A percentile compares a stretch with the other conserved stretches of the same genome.
phyloP scores from a whole-genome alignment of 2,888 invertebrate species.

The Aromia moschata region DNA sequence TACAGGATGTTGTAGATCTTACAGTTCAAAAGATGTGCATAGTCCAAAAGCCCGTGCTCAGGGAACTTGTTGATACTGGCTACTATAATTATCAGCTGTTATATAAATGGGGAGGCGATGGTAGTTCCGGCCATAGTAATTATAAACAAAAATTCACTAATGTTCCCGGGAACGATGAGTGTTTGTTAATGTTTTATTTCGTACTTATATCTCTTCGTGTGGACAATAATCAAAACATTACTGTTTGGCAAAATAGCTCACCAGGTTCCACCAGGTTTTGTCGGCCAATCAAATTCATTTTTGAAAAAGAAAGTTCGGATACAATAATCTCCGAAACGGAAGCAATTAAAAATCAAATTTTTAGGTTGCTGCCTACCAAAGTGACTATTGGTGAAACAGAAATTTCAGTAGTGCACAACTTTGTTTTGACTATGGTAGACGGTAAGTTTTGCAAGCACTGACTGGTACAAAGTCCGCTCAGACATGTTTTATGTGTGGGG shows the following conservation, averaged over 20 bases:
- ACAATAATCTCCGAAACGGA: background rate
- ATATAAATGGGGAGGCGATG: conserved; percentile 9
- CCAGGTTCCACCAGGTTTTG: conserved; percentile 4
- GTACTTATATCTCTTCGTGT: background rate
- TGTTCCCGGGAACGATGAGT: background rate
- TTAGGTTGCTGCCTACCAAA: background rate
- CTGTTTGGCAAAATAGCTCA: conserved; percentile 6
- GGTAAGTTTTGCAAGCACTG: conserved; percentile 1
- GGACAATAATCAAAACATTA: background rate
- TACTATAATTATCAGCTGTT: background rate
- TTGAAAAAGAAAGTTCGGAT: background rate
- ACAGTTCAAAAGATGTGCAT: background rate
- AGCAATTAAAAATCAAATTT: background rate
- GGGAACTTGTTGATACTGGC: background rate
- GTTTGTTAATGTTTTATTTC: background rate
- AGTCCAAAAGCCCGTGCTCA: background rate
- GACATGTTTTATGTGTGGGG: conserved; percentile 2
- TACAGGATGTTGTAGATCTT: background rate
- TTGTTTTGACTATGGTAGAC: background rate
- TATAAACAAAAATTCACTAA: conserved; percentile 9
- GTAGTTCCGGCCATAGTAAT: background rate
- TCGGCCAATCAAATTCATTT: conserved; percentile 9
- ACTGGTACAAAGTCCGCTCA: background rate
- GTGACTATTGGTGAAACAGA: background rate
- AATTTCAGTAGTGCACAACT: background rate